Evolutionary conservation across 1,140 invertebrate species (phyloP).

Genomic region (Magallana angulata): DNA sequence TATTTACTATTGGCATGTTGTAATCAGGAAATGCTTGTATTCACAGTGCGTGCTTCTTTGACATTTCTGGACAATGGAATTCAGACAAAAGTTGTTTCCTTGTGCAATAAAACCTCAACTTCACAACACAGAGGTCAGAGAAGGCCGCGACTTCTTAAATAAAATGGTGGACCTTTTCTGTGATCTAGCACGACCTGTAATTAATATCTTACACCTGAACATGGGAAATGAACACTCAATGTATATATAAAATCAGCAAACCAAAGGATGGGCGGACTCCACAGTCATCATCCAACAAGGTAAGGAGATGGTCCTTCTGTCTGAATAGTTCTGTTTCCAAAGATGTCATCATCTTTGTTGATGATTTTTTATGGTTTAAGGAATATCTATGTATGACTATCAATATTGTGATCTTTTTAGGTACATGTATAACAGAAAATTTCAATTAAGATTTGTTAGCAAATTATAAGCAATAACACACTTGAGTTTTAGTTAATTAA

Average conservation of each 20-base stretch:
- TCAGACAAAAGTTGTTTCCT: background rate
- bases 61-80: conserved; percentile 13
- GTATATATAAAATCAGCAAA: conserved; percentile 5
- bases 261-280: no score
- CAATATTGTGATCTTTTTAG: no score
- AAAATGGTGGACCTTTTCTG: conserved; percentile 5
- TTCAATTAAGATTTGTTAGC: no score
- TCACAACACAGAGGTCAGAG: background rate
- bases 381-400: no score
- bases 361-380: no score
- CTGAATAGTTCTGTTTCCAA: no score
- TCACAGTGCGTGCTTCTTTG: background rate
- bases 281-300: no score
- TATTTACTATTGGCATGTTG: background rate
- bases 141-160: background rate
- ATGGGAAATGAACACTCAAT: background rate
- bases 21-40: conserved; percentile 1
- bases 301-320: no score
- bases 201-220: background rate
- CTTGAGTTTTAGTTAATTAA: no score
- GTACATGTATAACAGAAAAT: no score
- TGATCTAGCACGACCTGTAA: background rate
- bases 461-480: no score
- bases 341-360: no score
- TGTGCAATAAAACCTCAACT: background rate